Evolutionary conservation across 2,888 invertebrate genomes (phyloP), one percentile per base, ranked within the genome.

Genomic region (Agonum fuliginosum): DNA sequence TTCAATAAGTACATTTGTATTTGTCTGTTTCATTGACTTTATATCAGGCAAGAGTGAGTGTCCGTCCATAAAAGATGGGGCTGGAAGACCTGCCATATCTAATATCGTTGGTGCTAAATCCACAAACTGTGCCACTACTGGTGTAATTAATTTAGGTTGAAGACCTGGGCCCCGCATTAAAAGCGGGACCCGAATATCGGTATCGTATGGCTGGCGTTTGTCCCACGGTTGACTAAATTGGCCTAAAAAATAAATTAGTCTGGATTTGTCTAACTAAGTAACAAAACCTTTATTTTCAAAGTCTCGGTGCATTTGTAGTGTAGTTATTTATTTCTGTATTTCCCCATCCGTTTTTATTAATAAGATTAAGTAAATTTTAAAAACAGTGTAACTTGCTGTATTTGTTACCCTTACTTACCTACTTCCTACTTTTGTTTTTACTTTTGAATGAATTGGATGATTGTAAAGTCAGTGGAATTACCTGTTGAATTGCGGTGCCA

Each of bases 181-280:
- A 2, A 97, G 88, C 0, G 97, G 97, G 0, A 97, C 93, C 81
- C 92, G 90, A 48, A 97, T 93, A 83, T 97, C 97, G 0, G 95
- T 93, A 84, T 97, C 96, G 86, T 97, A 97, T 0, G 95, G 94
- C 83, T 96, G 96, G 0, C 97, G 89, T 84, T 97, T 97, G 86
- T 97, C 97, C 87, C 92, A 92, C 0, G 96, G 94, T 87, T 95
- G 91, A 1, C 94, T 92, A 86, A 96, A 97, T 87, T 97, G 97
- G 8, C 97, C 96, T 95, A 84, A 2, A 82, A n/a, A n/a, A 77
- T n/a, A n/a, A n/a, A n/a, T n/a, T n/a, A n/a, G 37, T 6, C 76
- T 46, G 8, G 5, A 20, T 17, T 73, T 73, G 8, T 30, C 48
- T n/a, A 58, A 43, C 10, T 27, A 2, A 4, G 73, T 67, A 30